Evolutionary conservation across 2,888 invertebrate genomes (phyloP), one percentile per base, ranked within the genome.

Genomic region (Caenorhabditis macrosperma): DNA sequence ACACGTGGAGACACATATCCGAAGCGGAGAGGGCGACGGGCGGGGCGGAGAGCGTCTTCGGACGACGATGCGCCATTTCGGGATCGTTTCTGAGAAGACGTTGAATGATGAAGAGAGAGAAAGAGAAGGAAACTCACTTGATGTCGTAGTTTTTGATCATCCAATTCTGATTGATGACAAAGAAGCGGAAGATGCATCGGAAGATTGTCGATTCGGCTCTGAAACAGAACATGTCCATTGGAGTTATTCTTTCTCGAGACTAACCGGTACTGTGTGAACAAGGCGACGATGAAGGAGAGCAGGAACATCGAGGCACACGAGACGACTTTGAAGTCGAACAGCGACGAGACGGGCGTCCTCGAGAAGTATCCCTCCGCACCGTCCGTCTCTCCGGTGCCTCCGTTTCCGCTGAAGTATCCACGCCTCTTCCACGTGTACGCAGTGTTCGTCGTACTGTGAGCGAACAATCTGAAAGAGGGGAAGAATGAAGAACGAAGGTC

Each of bases 221-320:
- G 61, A 35, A 80, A 76, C 7, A 22, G 22, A 5, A 41, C 6
- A 7, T 20, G 33, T 66, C 2, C 0, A 10, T 12, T 52, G 28
- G 10, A 28, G 1, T 6, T 24, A 7, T 46, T 20, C 10, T 15
- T 17, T 28, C 5, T n/a, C n/a, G n/a, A n/a, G n/a, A n/a, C 61
- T 12, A 24, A 80, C 44, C 88, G 72, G 63, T 90, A 90, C 59
- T 90, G 90, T 0, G 90, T 90, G 78, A 93, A 92, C 91, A 93
- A 92, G 59, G 93, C 93, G 26, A 93, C 90, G 85, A 93, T 93
- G 85, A 93, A 93, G 10, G 93, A 92, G 38, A 92, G 91, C 82
- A 93, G 92, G 88, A 93, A 93, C 57, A 93, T 89, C 12, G 93
- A 91, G 0, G 92, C 92, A 82, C 93, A 93, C 3, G 91, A 90